Conservation (phyloP, 2,113 vertebrate genomes). For the Delphinus delphis region DNA sequence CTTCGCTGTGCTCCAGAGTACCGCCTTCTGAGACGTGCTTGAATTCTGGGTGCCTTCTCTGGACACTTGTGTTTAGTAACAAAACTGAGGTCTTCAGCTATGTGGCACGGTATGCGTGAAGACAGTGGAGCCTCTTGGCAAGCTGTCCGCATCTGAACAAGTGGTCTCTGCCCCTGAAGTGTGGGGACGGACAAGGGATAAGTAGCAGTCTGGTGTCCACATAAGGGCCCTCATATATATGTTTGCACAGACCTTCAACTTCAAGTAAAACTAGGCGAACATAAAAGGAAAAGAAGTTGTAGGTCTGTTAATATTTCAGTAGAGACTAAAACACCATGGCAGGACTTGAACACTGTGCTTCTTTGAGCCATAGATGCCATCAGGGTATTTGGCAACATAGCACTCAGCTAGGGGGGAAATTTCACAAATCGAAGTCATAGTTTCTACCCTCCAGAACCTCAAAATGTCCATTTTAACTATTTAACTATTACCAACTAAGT, state of each 20-base stretch:
- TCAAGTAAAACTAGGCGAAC: not conserved
- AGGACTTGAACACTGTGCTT: not conserved
- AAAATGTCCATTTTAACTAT: not conserved
- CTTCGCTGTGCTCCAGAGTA: too few species aligned
- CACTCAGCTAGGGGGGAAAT: not conserved
- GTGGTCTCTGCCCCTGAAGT: not conserved
- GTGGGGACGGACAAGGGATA: not conserved
- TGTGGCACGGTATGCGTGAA: not conserved
- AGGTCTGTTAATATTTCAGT: not conserved
- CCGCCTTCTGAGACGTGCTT: not conserved
- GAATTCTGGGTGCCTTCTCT: not conserved
- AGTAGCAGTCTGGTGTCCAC: not conserved
- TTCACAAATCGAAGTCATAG: not conserved
- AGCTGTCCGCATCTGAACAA: not conserved
- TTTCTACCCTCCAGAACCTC: not conserved
- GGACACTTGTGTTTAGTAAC: too few species aligned
- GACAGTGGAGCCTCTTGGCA: not conserved
- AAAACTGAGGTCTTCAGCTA: not conserved
- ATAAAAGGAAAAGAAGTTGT: not conserved
- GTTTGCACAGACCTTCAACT: not conserved
- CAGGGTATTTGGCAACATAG: not conserved
- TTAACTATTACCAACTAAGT: not conserved
- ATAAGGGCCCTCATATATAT: not conserved
- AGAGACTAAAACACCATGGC: not conserved
- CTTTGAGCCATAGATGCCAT: not conserved